phyloP scores from a whole-genome alignment of 1,140 invertebrate genomes.

The Proctacanthus coquilletti region DNA sequence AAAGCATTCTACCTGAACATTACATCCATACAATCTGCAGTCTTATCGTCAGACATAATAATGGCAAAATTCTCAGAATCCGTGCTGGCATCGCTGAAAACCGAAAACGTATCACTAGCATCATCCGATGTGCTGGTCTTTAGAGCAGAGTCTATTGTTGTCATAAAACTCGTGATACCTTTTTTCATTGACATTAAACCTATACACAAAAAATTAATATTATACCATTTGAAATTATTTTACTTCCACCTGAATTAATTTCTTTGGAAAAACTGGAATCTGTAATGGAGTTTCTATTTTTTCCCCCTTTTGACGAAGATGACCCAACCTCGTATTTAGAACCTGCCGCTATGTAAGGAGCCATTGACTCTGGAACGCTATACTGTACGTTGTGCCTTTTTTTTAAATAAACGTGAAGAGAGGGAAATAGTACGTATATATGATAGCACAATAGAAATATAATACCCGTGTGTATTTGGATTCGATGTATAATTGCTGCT shows the following conservation, averaged over 20 bases:
- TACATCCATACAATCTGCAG: constrained; percentile 43
- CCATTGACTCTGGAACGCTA: no score
- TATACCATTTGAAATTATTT: not conserved
- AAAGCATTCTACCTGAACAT: constrained; percentile 46
- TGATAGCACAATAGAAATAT: not conserved
- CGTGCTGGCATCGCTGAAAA: constrained; percentile 60
- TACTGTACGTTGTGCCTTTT: no score
- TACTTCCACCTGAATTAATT: constrained; percentile 16
- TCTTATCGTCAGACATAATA: constrained; percentile 45
- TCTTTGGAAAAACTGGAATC: constrained; percentile 25
- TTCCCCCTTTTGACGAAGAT: constrained; percentile 23
- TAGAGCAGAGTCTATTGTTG: constrained; percentile 62
- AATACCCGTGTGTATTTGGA: constrained; percentile 28
- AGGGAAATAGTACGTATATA: no score
- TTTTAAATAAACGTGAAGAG: no score
- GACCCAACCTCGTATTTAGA: no score
- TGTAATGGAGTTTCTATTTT: constrained; percentile 10
- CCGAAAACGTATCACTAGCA: constrained; percentile 48
- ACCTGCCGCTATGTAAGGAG: no score
- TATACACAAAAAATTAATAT: constrained; percentile 5
- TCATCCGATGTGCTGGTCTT: constrained; percentile 49
- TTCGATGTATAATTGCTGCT: constrained; percentile 23
- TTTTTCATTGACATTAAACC: constrained; percentile 61
- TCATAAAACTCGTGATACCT: constrained; percentile 61
- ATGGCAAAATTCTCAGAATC: constrained; percentile 64